phyloP scores from a whole-genome alignment of 1,140 invertebrate genomes.

The Conus betulinus region DNA sequence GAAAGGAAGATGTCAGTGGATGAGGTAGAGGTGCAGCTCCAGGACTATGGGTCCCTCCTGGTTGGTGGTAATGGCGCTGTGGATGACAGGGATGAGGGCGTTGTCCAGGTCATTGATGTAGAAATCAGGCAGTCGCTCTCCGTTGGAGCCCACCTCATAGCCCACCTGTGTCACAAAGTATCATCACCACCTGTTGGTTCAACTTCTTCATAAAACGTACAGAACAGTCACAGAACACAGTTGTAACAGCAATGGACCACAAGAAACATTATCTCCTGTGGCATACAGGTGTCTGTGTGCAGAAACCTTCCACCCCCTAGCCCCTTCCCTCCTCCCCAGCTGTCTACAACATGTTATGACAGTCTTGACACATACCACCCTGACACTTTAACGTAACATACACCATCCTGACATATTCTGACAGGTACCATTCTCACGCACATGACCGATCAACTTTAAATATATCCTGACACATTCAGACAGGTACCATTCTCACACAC shows the following conservation, averaged over 20 bases:
- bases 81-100: conserved; percentile 88
- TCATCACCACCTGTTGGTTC: conserved; percentile 7
- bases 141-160: conserved; percentile 87
- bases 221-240: background rate
- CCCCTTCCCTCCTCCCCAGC: too few species aligned
- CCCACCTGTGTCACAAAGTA: conserved; percentile 81
- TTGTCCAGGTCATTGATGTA: conserved; percentile 92
- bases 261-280: background rate
- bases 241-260: too few species aligned
- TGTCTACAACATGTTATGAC: too few species aligned
- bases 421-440: too few species aligned
- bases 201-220: background rate
- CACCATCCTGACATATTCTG: too few species aligned
- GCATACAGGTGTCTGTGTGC: too few species aligned
- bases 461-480: too few species aligned
- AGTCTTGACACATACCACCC: too few species aligned
- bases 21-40: conserved; percentile 76
- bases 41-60: conserved; percentile 75
- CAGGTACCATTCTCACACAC: too few species aligned
- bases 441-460: too few species aligned
- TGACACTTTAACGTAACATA: too few species aligned
- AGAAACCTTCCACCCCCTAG: too few species aligned
- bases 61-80: conserved; percentile 77
- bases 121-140: conserved; percentile 83
- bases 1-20: conserved; percentile 64